Evolutionary conservation across 2,888 invertebrate species (phyloP).

Genomic region (Diogma glabrata): DNA sequence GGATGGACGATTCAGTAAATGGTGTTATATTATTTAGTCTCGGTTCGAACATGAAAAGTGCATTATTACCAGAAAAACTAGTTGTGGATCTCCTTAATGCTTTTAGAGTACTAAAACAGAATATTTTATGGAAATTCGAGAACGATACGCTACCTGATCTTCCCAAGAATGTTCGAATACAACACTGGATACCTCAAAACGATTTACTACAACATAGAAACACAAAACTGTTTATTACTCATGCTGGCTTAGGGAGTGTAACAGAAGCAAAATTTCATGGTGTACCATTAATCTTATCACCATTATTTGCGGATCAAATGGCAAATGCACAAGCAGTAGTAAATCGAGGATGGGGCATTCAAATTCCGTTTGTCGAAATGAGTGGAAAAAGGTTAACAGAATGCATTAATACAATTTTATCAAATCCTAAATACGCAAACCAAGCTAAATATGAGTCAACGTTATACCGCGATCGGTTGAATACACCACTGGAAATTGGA

Average conservation of each 20-base stretch:
- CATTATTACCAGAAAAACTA: conserved; percentile 22
- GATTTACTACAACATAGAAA: conserved; percentile 51
- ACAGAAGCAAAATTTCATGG: conserved; percentile 23
- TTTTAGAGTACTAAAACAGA: conserved; percentile 26
- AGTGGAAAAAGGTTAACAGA: not conserved
- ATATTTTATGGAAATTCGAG: conserved; percentile 30
- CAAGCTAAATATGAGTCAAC: conserved; percentile 35
- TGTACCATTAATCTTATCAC: not conserved
- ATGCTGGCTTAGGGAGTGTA: conserved; percentile 55
- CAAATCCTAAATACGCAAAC: conserved; percentile 17
- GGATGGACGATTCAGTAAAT: conserved; percentile 27
- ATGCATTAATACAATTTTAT: not conserved
- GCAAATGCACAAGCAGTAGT: not conserved
- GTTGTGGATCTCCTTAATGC: conserved; percentile 21
- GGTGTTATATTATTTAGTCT: conserved; percentile 38
- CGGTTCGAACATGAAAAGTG: conserved; percentile 35
- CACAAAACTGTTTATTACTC: conserved; percentile 38
- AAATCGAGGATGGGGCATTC: not conserved
- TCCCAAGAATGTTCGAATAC: conserved; percentile 35
- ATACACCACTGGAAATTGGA: conserved; percentile 38
- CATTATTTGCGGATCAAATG: conserved; percentile 7
- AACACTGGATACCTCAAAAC: conserved; percentile 45
- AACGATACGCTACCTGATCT: conserved; percentile 25
- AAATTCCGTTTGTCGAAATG: not conserved
- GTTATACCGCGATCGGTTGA: conserved; percentile 20